A percentile compares a stretch with the other conserved stretches of the same genome.
phyloP scores from a whole-genome alignment of 2,797 vertebrate genomes.

The Thunnus albacares region DNA sequence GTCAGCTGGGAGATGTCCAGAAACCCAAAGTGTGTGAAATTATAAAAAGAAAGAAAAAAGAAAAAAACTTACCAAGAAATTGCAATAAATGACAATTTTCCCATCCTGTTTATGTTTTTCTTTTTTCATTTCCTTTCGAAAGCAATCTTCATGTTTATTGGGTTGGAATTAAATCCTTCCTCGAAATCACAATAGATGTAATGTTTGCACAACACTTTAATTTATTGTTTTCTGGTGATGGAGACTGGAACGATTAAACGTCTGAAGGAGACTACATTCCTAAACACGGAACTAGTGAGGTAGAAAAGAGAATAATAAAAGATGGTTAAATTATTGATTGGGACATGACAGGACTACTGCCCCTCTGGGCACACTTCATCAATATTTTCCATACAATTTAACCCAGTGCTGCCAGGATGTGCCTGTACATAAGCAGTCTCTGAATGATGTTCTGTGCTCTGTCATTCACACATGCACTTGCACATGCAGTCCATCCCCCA shows the following conservation, averaged over 20 bases:
- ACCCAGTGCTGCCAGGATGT: conserved; percentile 65
- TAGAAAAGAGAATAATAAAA: conserved; percentile 79
- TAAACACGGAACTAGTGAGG: conserved; percentile 49
- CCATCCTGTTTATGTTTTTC: conserved; percentile 31
- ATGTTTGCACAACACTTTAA: conserved; percentile 67
- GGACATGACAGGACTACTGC: conserved; percentile 76
- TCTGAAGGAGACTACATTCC: conserved; percentile 54
- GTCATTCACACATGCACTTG: conserved; percentile 52
- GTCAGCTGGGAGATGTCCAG: conserved; percentile 64
- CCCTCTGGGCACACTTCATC: conserved; percentile 79
- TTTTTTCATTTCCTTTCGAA: conserved; percentile 32
- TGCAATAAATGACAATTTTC: conserved; percentile 61
- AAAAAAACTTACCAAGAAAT: conserved; percentile 33
- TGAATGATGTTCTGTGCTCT: conserved; percentile 64
- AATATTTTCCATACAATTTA: conserved; percentile 86
- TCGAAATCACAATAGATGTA: conserved; percentile 58
- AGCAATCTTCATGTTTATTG: conserved; percentile 73
- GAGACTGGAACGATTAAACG: conserved; percentile 70
- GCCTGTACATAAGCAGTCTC: conserved; percentile 70
- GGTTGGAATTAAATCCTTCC: conserved; percentile 71
- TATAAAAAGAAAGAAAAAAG: conserved; percentile 14
- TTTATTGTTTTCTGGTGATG: conserved; percentile 61
- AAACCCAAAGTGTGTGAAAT: conserved; percentile 68
- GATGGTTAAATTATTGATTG: conserved; percentile 82
- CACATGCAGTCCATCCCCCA: conserved; percentile 30